phyloP scores from a whole-genome alignment of 2,797 vertebrate genomes.

The Neomorphus geoffroyi region DNA sequence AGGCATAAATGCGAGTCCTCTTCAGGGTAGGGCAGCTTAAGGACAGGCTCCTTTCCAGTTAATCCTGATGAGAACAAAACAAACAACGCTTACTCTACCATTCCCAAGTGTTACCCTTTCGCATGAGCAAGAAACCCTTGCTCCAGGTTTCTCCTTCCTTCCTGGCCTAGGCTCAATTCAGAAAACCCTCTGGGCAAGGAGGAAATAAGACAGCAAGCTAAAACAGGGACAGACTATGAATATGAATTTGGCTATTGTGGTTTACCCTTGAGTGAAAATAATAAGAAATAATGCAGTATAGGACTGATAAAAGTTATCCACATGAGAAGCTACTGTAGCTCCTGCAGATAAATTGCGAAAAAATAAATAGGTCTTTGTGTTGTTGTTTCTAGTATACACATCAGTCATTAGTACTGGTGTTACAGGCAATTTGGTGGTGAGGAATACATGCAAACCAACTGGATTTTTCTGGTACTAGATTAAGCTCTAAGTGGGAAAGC shows the following conservation, averaged over 20 bases:
- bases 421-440: accelerated
- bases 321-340: neutral
- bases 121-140: neutral
- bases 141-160: neutral
- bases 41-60: neutral
- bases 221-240: neutral
- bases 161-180: neutral
- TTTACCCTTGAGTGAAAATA: neutral
- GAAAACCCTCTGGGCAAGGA: neutral
- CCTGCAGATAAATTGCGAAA: neutral
- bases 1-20: neutral
- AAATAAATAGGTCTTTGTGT: neutral
- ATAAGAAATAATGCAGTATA: neutral
- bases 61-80: neutral
- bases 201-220: neutral
- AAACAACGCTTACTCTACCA: neutral
- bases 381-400: neutral
- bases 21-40: neutral
- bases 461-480: neutral
- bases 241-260: neutral
- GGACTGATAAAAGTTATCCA: neutral
- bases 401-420: neutral
- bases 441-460: neutral
- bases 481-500: neutral
- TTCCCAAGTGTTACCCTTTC: neutral